Conservation (phyloP, 2,113 vertebrate genomes). For the Pedionomus torquatus region DNA sequence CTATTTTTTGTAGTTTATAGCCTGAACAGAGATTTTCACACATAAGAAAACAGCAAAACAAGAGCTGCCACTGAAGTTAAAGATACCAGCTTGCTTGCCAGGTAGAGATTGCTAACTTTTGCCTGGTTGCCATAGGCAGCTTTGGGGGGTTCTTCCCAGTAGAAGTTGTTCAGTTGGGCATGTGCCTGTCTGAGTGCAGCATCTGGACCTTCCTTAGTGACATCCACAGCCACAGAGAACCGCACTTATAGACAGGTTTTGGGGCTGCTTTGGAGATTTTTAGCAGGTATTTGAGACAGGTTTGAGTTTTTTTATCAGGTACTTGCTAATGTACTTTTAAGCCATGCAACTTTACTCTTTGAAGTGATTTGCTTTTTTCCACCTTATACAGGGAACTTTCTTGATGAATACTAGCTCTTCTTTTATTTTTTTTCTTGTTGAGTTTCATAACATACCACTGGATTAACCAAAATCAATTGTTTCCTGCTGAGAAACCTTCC, state of each 20-base stretch:
- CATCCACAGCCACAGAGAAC: background rate
- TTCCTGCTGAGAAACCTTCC: background rate
- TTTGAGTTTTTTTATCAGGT: background rate
- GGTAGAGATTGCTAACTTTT: background rate
- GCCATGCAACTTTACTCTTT: background rate
- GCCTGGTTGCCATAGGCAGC: background rate
- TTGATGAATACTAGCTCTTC: background rate
- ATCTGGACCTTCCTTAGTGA: background rate
- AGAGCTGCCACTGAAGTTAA: background rate
- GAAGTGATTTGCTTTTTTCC: background rate
- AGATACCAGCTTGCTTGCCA: background rate
- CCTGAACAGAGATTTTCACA: background rate
- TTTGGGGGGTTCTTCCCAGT: background rate
- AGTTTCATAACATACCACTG: background rate
- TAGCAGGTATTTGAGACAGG: too few relatives aligned
- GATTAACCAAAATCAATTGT: background rate
- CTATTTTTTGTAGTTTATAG: background rate
- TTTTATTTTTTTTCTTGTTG: background rate
- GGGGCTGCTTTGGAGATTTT: background rate
- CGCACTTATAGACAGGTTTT: background rate
- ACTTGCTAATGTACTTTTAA: background rate
- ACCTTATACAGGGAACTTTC: background rate
- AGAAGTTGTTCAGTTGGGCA: background rate
- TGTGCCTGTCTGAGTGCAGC: background rate
- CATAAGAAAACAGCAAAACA: background rate